A percentile compares a stretch with the other conserved stretches of the same genome.
Conservation (phyloP, 2,888 invertebrate genomes). For the Thelaira solivaga region DNA sequence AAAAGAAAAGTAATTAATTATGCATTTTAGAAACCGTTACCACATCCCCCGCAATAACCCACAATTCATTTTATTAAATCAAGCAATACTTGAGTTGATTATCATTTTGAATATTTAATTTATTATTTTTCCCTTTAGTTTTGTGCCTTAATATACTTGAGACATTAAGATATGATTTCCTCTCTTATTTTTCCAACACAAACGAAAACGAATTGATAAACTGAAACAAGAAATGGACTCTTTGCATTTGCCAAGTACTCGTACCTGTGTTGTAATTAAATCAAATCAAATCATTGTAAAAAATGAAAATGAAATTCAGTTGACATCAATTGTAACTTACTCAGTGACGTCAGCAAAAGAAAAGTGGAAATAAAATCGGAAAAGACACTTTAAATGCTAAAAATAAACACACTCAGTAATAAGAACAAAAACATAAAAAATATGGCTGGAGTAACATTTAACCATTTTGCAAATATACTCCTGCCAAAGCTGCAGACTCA, state of each 20-base stretch:
- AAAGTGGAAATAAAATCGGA: background rate
- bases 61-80: no score
- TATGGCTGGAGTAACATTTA: background rate
- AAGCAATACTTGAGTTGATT: no score
- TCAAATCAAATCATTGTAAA: constrained; percentile 52
- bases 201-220: background rate
- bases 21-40: no score
- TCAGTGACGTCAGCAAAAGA: constrained; percentile 17
- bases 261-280: constrained; percentile 55
- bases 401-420: constrained; percentile 5
- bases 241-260: constrained; percentile 17
- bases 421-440: background rate
- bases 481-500: background rate
- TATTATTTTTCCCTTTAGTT: no score
- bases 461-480: background rate
- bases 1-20: no score
- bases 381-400: constrained; percentile 26
- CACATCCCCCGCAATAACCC: no score
- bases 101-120: no score
- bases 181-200: background rate
- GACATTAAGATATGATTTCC: no score
- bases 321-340: constrained; percentile 60
- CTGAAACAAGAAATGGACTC: constrained; percentile 2
- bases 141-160: no score
- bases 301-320: constrained; percentile 48